Conservation (phyloP, 1,140 invertebrate species). For the Rhyacophila brunnea region DNA sequence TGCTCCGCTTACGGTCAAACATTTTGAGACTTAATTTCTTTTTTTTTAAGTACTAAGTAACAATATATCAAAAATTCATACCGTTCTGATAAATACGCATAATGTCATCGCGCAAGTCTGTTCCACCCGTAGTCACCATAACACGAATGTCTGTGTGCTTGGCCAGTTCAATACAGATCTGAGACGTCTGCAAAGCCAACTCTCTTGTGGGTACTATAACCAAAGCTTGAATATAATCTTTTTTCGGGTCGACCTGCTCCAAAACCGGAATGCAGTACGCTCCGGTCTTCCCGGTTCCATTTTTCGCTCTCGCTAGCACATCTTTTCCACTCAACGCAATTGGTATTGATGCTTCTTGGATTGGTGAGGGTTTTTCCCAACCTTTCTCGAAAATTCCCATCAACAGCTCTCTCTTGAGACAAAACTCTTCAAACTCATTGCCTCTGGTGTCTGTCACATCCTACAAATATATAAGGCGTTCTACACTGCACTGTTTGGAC, state of each 20-base stretch:
- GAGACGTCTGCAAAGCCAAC: slow-evolving; percentile 97
- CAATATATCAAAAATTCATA: too few relatives aligned
- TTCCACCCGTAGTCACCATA: slow-evolving; percentile 99
- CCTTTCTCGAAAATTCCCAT: slow-evolving; percentile 99
- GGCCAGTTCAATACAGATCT: slow-evolving; percentile 98
- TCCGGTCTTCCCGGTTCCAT: slow-evolving; percentile 99
- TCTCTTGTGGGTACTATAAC: slow-evolving; percentile 99
- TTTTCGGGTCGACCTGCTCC: slow-evolving; percentile 89
- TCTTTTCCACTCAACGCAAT: slow-evolving; percentile 97
- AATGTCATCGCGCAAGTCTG: slow-evolving; percentile 98
- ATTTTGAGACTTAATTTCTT: too few relatives aligned
- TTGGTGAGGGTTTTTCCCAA: slow-evolving; percentile 99
- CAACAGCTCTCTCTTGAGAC: slow-evolving; percentile 92
- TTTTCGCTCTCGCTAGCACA: slow-evolving; percentile 97
- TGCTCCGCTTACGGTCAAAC: too few relatives aligned
- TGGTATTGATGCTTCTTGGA: slow-evolving; percentile 98
- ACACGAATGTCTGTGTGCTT: slow-evolving; percentile 95
- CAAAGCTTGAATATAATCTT: slow-evolving; percentile 93
- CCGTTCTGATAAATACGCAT: slow-evolving; percentile 98
- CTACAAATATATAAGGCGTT: slow-evolving; percentile 51
- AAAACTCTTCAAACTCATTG: slow-evolving; percentile 99
- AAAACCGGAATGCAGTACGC: slow-evolving; percentile 98
- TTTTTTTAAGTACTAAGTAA: too few relatives aligned
- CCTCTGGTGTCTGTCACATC: slow-evolving; percentile 99
- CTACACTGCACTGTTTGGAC: neutral